Percentiles rank a stretch among this genome's conserved stretches.
Conservation (phyloP, 2,113 vertebrate species). For the Butastur rufipennis region DNA sequence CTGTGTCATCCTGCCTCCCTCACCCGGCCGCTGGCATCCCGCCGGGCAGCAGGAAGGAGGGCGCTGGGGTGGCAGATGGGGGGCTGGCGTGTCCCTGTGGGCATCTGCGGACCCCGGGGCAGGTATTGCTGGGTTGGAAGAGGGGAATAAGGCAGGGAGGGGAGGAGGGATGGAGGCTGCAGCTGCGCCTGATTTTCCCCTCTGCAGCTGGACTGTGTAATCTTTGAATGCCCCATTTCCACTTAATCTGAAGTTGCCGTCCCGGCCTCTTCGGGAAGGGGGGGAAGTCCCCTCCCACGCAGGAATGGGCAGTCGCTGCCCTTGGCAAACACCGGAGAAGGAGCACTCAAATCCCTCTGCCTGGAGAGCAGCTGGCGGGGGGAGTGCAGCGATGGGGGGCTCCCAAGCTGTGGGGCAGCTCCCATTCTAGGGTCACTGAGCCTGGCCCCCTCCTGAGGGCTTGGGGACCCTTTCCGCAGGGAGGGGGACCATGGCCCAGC, state of each 20-base stretch:
- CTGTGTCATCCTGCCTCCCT: background rate
- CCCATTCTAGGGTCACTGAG: accelerated
- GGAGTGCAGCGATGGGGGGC: accelerated
- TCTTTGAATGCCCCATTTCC: slow-evolving; percentile 25
- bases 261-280: background rate
- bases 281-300: background rate
- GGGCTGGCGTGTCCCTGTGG: accelerated
- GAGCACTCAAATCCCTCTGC: background rate
- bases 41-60: background rate
- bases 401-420: background rate
- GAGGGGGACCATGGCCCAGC: background rate
- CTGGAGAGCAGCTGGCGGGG: background rate
- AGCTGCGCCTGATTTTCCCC: background rate
- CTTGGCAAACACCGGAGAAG: background rate
- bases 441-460: background rate
- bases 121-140: background rate
- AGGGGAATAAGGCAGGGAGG: background rate
- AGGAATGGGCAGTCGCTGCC: background rate
- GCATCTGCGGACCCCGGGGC: accelerated
- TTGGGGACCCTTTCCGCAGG: background rate
- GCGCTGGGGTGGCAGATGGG: background rate
- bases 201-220: background rate
- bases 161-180: background rate
- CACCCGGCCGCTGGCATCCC: background rate
- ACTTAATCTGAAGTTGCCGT: background rate